phyloP scores from a whole-genome alignment of 2,888 invertebrate species.

The Eubasilissa splendida region DNA sequence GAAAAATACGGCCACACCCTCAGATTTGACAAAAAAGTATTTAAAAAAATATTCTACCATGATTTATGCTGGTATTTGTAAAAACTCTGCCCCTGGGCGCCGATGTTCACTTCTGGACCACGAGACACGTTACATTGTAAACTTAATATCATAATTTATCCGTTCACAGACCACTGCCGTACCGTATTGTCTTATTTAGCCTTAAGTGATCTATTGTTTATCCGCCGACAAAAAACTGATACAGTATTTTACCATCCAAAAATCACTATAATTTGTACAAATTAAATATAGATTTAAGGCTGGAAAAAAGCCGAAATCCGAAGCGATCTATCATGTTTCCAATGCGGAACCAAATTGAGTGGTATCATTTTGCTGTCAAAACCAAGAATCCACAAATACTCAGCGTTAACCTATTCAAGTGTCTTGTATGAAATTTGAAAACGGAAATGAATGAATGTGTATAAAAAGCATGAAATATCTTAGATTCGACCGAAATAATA shows the following conservation, averaged over 20 bases:
- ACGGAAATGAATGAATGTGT: too few species aligned
- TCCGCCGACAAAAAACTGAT: constrained; percentile 23
- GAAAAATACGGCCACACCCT: too few species aligned
- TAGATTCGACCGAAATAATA: too few species aligned
- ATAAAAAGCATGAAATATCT: too few species aligned
- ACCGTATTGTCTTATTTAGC: constrained; percentile 21
- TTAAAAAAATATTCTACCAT: background rate
- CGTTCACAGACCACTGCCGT: background rate
- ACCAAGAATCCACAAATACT: background rate
- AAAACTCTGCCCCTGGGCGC: background rate
- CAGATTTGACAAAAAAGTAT: too few species aligned
- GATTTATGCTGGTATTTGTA: constrained; percentile 18
- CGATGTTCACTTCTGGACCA: background rate
- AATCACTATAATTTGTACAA: constrained; percentile 29
- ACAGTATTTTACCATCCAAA: background rate
- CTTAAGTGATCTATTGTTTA: constrained; percentile 28
- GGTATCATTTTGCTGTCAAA: constrained; percentile 37
- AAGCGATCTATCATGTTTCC: constrained; percentile 9
- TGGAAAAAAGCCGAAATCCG: constrained; percentile 13
- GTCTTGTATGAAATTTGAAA: too few species aligned
- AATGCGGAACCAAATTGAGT: constrained; percentile 35
- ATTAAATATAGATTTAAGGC: constrained; percentile 36
- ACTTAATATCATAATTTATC: constrained; percentile 10
- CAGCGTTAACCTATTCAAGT: background rate
- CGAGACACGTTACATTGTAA: background rate